Evolutionary conservation across 2,797 vertebrate species (phyloP).

Genomic region (Gobionotothen gibberifrons): DNA sequence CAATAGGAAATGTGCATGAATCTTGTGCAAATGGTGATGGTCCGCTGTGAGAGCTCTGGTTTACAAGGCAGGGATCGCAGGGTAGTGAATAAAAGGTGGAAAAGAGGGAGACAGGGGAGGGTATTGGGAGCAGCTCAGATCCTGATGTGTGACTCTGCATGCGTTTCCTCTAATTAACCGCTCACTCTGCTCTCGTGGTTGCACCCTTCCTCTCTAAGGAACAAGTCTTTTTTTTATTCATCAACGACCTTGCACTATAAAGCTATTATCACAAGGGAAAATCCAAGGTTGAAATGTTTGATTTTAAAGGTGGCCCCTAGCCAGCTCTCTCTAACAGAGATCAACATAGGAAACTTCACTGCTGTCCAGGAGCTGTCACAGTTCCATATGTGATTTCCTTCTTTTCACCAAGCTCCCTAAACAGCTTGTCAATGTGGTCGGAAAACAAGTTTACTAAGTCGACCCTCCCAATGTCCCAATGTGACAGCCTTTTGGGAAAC

Average conservation of each 20-base stretch:
- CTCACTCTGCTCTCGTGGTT: constrained; percentile 15
- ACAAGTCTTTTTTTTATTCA: constrained; percentile 39
- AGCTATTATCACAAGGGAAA: constrained; percentile 41
- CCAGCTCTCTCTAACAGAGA: constrained; percentile 44
- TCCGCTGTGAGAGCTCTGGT: constrained; percentile 46
- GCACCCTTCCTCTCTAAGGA: constrained; percentile 36
- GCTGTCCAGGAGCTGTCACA: constrained; percentile 50
- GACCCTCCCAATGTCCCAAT: constrained; percentile 43
- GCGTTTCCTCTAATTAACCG: constrained; percentile 45
- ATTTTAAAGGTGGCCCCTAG: constrained; percentile 42
- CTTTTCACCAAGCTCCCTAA: constrained; percentile 71
- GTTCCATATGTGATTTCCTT: constrained; percentile 71
- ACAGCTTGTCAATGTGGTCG: constrained; percentile 43
- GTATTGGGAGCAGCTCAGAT: constrained; percentile 54
- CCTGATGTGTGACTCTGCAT: constrained; percentile 41
- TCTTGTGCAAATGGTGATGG: constrained; percentile 39
- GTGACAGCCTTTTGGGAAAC: constrained; percentile 47
- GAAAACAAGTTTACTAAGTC: constrained; percentile 56
- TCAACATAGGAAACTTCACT: constrained; percentile 67
- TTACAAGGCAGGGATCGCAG: constrained; percentile 43
- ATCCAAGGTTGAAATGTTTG: constrained; percentile 24
- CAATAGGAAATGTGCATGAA: constrained; percentile 39
- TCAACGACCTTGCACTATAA: constrained; percentile 60
- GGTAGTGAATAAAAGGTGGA: constrained; percentile 46
- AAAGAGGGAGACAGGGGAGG: constrained; percentile 6